phyloP scores from a whole-genome alignment of 2,113 vertebrate species.

The Helogale parvula region DNA sequence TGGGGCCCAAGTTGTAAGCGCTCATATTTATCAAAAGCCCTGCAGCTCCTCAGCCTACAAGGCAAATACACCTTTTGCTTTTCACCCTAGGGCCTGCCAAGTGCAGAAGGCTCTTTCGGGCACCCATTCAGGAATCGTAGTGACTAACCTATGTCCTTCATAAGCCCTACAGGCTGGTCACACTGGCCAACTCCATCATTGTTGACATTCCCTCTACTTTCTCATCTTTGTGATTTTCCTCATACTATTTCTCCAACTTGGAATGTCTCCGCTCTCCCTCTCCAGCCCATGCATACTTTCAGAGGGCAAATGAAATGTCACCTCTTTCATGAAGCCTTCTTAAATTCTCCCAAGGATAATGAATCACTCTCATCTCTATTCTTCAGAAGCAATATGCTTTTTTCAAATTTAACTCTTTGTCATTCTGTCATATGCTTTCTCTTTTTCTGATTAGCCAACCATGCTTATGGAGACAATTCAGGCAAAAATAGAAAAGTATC shows the following conservation, averaged over 20 bases:
- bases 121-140: neutral
- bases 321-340: constrained; percentile 15
- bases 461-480: constrained; percentile 11
- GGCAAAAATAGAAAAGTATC: neutral
- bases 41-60: neutral
- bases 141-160: neutral
- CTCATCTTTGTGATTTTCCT: constrained; percentile 9
- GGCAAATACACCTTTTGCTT: neutral
- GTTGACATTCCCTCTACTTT: neutral
- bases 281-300: neutral
- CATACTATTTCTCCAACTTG: neutral
- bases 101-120: neutral
- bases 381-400: neutral
- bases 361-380: neutral
- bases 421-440: neutral
- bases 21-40: neutral
- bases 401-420: constrained; percentile 8
- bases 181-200: neutral
- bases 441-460: constrained; percentile 3
- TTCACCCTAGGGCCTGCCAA: neutral
- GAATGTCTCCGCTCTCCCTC: neutral
- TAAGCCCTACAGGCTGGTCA: neutral
- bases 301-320: neutral
- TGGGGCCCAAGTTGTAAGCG: neutral
- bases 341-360: neutral